Conservation (phyloP, 1,140 invertebrate genomes). For the Rhopalosiphum padi region DNA sequence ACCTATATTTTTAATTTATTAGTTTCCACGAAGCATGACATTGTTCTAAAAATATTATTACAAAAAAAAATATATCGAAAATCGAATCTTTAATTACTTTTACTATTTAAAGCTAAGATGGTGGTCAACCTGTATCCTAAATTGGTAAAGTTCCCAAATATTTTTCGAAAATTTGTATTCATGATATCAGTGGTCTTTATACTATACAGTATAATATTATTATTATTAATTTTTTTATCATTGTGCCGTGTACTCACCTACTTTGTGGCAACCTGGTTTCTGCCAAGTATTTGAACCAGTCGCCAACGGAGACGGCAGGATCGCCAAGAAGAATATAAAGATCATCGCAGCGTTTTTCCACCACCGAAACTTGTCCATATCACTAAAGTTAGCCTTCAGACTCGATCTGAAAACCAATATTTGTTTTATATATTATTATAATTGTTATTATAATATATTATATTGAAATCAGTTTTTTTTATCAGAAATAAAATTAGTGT, state of each 20-base stretch:
- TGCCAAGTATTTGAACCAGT: constrained; percentile 64
- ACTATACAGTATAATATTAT: neutral
- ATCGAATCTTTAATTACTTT: neutral
- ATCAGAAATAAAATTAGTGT: neutral
- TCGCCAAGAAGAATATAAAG: neutral
- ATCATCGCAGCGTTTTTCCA: constrained; percentile 2
- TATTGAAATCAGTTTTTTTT: neutral
- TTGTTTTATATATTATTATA: neutral
- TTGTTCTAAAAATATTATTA: neutral
- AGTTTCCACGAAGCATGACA: neutral
- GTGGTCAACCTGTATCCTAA: too few species aligned
- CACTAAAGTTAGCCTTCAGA: neutral
- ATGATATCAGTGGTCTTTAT: neutral
- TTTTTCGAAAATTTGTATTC: neutral
- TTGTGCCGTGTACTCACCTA: constrained; percentile 65
- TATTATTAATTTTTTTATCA: neutral
- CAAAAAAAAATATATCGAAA: too few species aligned
- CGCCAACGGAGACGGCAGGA: neutral
- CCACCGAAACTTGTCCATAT: constrained; percentile 32
- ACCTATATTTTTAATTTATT: neutral
- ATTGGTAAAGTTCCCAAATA: neutral
- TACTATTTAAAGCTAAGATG: neutral
- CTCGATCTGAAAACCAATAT: neutral
- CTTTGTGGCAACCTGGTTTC: constrained; percentile 71
- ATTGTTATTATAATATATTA: neutral